Evolutionary conservation across 2,113 vertebrate species (phyloP).

Genomic region (Mesitornis unicolor): DNA sequence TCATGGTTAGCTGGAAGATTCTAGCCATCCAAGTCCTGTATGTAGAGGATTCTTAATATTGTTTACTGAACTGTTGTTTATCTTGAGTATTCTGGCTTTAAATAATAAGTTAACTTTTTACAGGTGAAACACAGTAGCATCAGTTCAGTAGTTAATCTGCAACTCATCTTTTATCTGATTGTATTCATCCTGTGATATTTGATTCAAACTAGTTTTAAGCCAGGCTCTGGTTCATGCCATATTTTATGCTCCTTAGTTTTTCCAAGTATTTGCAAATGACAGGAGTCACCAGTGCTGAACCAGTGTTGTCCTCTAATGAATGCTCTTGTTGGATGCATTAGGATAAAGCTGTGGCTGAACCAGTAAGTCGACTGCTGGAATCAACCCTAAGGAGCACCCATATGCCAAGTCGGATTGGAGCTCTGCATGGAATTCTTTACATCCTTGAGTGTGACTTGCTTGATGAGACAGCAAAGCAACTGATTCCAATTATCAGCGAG

Average conservation of each 20-base stretch:
- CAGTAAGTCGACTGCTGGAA: conserved; percentile 91
- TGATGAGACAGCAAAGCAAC: conserved; percentile 92
- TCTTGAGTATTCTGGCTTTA: not conserved
- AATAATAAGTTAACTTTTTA: not conserved
- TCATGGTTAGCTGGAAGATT: not conserved
- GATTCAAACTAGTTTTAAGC: not conserved
- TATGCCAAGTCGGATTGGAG: conserved; percentile 91
- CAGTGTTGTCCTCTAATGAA: not conserved
- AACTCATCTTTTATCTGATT: not conserved
- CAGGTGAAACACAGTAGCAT: not conserved
- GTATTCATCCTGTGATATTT: not conserved
- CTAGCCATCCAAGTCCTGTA: too few relatives aligned
- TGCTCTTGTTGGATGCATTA: conserved; percentile 19
- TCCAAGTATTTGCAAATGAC: not conserved
- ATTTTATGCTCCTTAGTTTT: not conserved
- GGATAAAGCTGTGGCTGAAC: conserved; percentile 94
- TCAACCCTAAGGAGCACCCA: conserved; percentile 90
- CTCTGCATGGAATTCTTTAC: conserved; percentile 92
- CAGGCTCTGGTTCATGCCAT: not conserved
- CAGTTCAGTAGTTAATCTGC: not conserved
- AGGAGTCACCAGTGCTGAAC: not conserved
- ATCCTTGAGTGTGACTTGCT: conserved; percentile 95
- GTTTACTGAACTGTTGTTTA: not conserved
- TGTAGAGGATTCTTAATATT: not conserved
- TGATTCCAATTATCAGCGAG: conserved; percentile 89